Evolutionary conservation across 2,113 vertebrate genomes (phyloP).

Genomic region (Cathartes aura): DNA sequence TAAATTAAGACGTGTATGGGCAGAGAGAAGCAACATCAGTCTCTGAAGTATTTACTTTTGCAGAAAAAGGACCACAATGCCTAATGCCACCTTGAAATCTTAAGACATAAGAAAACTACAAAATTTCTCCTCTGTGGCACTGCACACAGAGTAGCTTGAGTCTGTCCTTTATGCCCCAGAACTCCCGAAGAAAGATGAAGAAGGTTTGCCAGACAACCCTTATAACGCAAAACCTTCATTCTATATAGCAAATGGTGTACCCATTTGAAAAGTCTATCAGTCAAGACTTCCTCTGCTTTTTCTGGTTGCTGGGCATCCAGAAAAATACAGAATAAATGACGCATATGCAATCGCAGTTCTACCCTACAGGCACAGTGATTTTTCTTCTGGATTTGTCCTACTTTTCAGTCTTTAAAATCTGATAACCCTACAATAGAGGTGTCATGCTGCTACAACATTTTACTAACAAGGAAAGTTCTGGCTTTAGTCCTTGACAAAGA

Average conservation of each 20-base stretch:
- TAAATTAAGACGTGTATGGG: neutral
- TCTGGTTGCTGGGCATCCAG: neutral
- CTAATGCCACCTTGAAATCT: neutral
- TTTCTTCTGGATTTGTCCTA: neutral
- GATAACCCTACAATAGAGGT: neutral
- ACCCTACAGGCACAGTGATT: neutral
- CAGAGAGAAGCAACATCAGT: neutral
- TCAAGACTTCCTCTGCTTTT: neutral
- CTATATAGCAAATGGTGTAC: neutral
- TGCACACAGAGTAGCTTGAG: neutral
- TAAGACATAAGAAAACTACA: neutral
- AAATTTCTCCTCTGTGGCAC: neutral
- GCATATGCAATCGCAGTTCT: neutral
- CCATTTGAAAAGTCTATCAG: neutral
- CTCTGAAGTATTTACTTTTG: neutral
- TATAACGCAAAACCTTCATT: neutral
- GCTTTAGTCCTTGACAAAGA: neutral
- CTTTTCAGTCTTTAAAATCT: neutral
- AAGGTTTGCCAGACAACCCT: neutral
- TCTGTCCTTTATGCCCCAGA: neutral
- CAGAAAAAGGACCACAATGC: neutral
- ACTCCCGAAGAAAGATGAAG: neutral
- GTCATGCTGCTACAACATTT: neutral
- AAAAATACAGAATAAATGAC: neutral
- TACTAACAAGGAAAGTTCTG: neutral